Evolutionary conservation across 2,113 vertebrate species (phyloP), one percentile per base, ranked within the genome.

Genomic region (Pteronura brasiliensis): DNA sequence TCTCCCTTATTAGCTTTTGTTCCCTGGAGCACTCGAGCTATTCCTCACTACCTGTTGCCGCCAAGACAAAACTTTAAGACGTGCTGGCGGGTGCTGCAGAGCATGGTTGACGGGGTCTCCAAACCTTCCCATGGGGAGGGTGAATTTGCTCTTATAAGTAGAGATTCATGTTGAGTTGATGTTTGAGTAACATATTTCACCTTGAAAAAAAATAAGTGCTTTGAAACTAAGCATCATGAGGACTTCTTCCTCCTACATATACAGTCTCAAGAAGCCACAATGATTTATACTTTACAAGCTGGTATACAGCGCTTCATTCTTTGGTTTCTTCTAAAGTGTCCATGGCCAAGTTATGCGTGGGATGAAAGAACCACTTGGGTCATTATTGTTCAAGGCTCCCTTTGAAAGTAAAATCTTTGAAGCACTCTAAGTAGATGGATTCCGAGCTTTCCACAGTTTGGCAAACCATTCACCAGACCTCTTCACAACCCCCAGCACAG

Each of bases 391-490:
- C 39, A 74, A 52, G 44, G 42, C 47, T 93, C 29, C 88, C 52
- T 81, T 59, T 31, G 74, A 87, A 89, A 34, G 77, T 7, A 87
- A 87, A 84, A n/a, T 65, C 79, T 95, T 85, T 49, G 81, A 90
- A 80, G 36, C 4, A 6, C 77, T 52, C 63, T 81, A 52, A 55
- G 23, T 31, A 63, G 61, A 47, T 72, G 59, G 65, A 23, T 79
- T 57, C 27, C 55, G 80, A 39, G 63, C 65, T 81, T 92, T 59
- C 61, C 63, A 65, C 4, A 34, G 52, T 6, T 6, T 90, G 77
- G 82, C 17, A 72, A 87, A 76, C 11, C 63, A 74, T 29, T 84
- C 18, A 42, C 6, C 17, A 74, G 77, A 42, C 55, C n/a, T 81
- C 4, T 31, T 77, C 61, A 36, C 4, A 6, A 39, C 39, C 3